A percentile compares a stretch with the other conserved stretches of the same genome.
Evolutionary conservation across 2,797 vertebrate genomes (phyloP).

Genomic region (Lutjanus campechanus): DNA sequence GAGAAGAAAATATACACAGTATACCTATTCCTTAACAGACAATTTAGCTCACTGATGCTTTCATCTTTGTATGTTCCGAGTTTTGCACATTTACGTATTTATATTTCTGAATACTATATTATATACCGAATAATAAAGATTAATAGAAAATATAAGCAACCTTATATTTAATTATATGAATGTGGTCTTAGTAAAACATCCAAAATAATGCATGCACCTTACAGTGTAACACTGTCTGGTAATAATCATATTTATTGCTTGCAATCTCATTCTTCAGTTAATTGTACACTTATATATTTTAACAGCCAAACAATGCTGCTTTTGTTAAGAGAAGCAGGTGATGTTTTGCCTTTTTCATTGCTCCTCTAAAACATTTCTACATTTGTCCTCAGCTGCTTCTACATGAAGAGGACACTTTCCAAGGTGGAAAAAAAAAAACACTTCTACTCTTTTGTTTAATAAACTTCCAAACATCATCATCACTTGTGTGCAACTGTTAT

Average conservation of each 20-base stretch:
- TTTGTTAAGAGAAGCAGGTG: constrained; percentile 13
- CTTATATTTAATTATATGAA: not conserved
- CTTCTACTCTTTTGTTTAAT: constrained; percentile 45
- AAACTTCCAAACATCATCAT: constrained; percentile 40
- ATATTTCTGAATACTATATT: not conserved
- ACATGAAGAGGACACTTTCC: constrained; percentile 38
- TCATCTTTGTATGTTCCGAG: not conserved
- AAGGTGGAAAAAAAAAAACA: constrained; percentile 43
- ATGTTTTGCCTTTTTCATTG: constrained; percentile 40
- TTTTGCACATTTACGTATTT: not conserved
- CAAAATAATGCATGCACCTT: not conserved
- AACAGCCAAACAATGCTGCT: constrained; percentile 8
- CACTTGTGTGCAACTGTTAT: constrained; percentile 44
- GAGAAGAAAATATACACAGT: not conserved
- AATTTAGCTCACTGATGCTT: not conserved
- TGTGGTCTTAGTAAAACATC: not conserved
- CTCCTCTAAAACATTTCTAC: constrained; percentile 10
- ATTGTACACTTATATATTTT: constrained; percentile 6
- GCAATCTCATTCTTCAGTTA: too few relatives aligned
- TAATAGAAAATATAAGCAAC: not conserved
- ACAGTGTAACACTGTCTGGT: too few relatives aligned
- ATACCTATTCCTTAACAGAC: not conserved
- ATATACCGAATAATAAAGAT: not conserved
- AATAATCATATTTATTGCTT: too few relatives aligned
- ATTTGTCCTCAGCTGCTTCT: constrained; percentile 13